A percentile compares a stretch with the other conserved stretches of the same genome.
Evolutionary conservation across 2,888 invertebrate species (phyloP).

Genomic region (Disparrhopalites patrizii): DNA sequence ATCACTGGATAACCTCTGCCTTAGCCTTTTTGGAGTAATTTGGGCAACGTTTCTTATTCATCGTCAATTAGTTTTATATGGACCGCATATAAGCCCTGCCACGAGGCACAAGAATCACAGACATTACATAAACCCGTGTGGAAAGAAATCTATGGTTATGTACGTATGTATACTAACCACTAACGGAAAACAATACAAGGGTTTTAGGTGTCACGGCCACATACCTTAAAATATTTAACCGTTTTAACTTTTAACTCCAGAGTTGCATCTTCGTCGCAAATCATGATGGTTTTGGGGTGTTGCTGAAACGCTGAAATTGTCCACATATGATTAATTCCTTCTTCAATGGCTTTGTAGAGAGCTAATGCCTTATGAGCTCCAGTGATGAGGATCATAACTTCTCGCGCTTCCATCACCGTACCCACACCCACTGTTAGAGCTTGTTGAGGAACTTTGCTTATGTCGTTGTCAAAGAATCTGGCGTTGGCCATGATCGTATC

Average conservation of each 20-base stretch:
- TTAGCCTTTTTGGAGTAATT: not conserved
- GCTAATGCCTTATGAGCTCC: constrained; percentile 96
- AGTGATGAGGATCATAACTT: constrained; percentile 97
- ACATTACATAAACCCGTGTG: too few species aligned
- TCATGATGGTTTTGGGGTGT: constrained; percentile 84
- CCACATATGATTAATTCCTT: constrained; percentile 99
- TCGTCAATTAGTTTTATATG: constrained; percentile 77
- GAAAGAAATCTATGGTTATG: too few species aligned
- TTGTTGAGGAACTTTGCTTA: constrained; percentile 87
- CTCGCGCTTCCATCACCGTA: constrained; percentile 97
- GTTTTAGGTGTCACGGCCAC: too few species aligned
- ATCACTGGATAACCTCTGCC: too few species aligned
- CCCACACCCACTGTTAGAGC: constrained; percentile 98
- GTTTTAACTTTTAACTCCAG: constrained; percentile 94
- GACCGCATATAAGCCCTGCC: constrained; percentile 76
- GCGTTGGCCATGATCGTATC: constrained; percentile 98
- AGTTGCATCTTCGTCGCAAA: constrained; percentile 97
- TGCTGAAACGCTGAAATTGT: constrained; percentile 98
- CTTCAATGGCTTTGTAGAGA: constrained; percentile 94
- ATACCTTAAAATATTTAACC: constrained; percentile 97
- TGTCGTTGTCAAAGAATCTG: constrained; percentile 92
- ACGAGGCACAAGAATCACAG: too few species aligned
- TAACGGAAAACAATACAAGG: too few species aligned
- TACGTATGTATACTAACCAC: too few species aligned
- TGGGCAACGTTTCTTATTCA: constrained; percentile 9